Conservation (phyloP, 2,888 invertebrate species). For the Temnothorax ravouxi region DNA sequence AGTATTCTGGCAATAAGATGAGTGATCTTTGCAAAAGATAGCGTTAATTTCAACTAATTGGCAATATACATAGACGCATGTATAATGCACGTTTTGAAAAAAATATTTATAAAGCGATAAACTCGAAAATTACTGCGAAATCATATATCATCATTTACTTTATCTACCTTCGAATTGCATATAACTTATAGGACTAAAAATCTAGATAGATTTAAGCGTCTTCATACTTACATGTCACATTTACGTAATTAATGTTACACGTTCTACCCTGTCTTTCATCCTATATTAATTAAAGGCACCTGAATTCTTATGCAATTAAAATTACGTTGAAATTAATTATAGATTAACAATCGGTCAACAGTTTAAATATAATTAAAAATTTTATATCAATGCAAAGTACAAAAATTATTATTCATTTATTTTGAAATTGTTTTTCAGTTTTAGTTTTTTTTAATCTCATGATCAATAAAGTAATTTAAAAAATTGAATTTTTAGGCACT, state of each 20-base stretch:
- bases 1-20: background rate
- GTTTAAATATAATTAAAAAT: constrained; percentile 15
- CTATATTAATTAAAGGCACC: constrained; percentile 70
- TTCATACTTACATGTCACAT: constrained; percentile 73
- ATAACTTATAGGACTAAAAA: constrained; percentile 54
- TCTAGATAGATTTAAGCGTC: constrained; percentile 71
- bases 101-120: constrained; percentile 63
- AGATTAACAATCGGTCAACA: constrained; percentile 8
- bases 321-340: constrained; percentile 40
- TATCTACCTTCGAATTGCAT: background rate
- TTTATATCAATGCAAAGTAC: constrained; percentile 15
- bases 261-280: constrained; percentile 66
- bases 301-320: constrained; percentile 61
- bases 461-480: constrained; percentile 1
- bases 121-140: constrained; percentile 37
- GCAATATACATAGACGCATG: background rate
- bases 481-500: constrained; percentile 35
- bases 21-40: background rate
- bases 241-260: constrained; percentile 57
- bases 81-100: constrained; percentile 26
- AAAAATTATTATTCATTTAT: constrained; percentile 32
- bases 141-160: background rate
- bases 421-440: constrained; percentile 4
- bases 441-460: background rate
- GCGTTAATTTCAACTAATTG: constrained; percentile 6